Base-by-base conservation (phyloP, 2,888 invertebrate genomes). In the Sinopyrophorus schimmeli region DNA sequence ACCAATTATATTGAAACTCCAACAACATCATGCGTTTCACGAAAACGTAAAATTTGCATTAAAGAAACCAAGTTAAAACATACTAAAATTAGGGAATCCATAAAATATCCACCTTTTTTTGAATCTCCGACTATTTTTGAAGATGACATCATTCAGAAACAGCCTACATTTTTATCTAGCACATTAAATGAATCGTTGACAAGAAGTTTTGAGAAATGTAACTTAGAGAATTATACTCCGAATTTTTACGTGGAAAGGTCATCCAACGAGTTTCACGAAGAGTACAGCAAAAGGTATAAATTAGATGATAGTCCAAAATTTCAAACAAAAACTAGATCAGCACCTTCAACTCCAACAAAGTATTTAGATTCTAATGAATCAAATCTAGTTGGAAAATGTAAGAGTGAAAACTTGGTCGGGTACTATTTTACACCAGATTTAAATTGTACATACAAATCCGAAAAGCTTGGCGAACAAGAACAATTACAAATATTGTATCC, bases 401-500 rank as follows among this genome's bases (percentile, higher is more conserved):
- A 24, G 3, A 47, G 47, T 16, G 52, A 52, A 21, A 38, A 47
- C n/a, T 26, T 48, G 5, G 11, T 20, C n/a, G 21, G 12, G 9
- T 28, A 27, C 27, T 34, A 40, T 24, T 42, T 26, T 7, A 26
- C 44, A 12, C 53, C 46, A 5, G 24, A 35, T 15, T 42, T 20
- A 5, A 55, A n/a, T n/a, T n/a, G 14, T 3, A 16, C 6, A 1
- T 5, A n/a, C 2, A 16, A 40, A 5, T n/a, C n/a, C n/a, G 30
- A 42, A 20, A 61, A 58, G 16, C 39, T 62, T 9, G 63, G 63
- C 2, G 58, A 59, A 2, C 60, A 66, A 0, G 65, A 67, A 34
- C 44, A 64, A n/a, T 63, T 68, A 17, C 63, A 66, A 18, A 68
- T 72, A 16, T 53, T 73, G 10, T 71, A 71, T 38, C 67, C 68